phyloP scores from a whole-genome alignment of 2,888 invertebrate species.

The Apodemia hepburni region DNA sequence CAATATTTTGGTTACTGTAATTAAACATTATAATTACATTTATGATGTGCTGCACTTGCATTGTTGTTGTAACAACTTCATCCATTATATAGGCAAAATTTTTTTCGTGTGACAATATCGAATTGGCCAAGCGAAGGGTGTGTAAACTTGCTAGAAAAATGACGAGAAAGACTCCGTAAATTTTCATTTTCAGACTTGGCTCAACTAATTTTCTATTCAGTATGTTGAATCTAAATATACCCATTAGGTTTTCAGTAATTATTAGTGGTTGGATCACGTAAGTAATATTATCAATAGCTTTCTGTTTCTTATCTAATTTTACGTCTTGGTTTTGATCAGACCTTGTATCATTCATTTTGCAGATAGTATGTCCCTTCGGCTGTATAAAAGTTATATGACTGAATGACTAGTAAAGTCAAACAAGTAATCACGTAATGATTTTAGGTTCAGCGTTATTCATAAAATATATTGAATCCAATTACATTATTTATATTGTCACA shows the following conservation, averaged over 20 bases:
- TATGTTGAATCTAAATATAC: conserved; percentile 44
- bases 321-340: not conserved
- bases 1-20: conserved; percentile 16
- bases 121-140: not conserved
- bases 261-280: conserved; percentile 35
- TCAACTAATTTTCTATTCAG: conserved; percentile 35
- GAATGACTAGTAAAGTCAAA: too few relatives aligned
- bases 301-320: not conserved
- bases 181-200: conserved; percentile 39
- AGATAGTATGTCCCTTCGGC: not conserved
- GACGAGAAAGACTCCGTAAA: conserved; percentile 33
- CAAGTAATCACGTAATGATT: too few relatives aligned
- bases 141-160: conserved; percentile 32
- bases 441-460: not conserved
- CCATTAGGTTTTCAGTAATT: conserved; percentile 41
- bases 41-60: conserved; percentile 14
- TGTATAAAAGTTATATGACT: not conserved
- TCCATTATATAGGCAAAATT: not conserved
- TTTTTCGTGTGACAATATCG: not conserved
- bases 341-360: not conserved
- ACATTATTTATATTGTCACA: not conserved
- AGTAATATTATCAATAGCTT: conserved; percentile 12
- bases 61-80: not conserved
- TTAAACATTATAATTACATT: conserved; percentile 9
- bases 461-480: conserved; percentile 12